Evolutionary conservation across 2,888 invertebrate genomes (phyloP).

Genomic region (Drosophila bunnanda): DNA sequence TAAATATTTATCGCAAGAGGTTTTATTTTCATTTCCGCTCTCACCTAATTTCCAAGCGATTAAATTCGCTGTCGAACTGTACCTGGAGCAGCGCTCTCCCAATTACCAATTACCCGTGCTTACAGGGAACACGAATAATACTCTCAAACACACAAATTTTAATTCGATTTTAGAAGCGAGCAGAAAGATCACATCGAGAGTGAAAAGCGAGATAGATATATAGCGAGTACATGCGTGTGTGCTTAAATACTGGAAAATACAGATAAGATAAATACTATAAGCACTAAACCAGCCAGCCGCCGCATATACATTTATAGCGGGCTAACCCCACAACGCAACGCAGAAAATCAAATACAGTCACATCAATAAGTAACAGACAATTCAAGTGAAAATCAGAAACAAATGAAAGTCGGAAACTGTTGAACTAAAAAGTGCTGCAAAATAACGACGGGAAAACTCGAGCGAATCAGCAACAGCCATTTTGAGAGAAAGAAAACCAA

Average conservation of each 20-base stretch:
- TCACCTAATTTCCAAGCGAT: conserved; percentile 62
- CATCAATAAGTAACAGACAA: conserved; percentile 33
- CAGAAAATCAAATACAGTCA: conserved; percentile 50
- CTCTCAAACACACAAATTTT: conserved; percentile 30
- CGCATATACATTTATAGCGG: conserved; percentile 50
- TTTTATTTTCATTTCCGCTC: conserved; percentile 4
- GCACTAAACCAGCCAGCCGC: conserved; percentile 41
- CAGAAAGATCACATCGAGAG: conserved; percentile 9
- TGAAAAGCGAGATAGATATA: conserved; percentile 13
- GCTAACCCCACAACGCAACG: conserved; percentile 50
- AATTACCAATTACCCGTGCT: conserved; percentile 36
- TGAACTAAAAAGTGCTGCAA: conserved; percentile 32
- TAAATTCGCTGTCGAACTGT: conserved; percentile 41
- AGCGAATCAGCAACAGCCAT: conserved; percentile 20
- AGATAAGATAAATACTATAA: conserved; percentile 71
- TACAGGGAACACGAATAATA: conserved; percentile 39
- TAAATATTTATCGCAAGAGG: conserved; percentile 7
- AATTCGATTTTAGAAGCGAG: conserved; percentile 44
- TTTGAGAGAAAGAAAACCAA: conserved; percentile 33
- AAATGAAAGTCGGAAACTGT: conserved; percentile 24
- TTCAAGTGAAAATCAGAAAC: conserved; percentile 28
- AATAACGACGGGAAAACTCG: conserved; percentile 10
- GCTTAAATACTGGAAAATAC: conserved; percentile 75
- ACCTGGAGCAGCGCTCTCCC: conserved; percentile 20
- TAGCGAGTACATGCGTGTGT: conserved; percentile 57